phyloP scores from a whole-genome alignment of 2,888 invertebrate genomes.

The Drosophila subquinaria region DNA sequence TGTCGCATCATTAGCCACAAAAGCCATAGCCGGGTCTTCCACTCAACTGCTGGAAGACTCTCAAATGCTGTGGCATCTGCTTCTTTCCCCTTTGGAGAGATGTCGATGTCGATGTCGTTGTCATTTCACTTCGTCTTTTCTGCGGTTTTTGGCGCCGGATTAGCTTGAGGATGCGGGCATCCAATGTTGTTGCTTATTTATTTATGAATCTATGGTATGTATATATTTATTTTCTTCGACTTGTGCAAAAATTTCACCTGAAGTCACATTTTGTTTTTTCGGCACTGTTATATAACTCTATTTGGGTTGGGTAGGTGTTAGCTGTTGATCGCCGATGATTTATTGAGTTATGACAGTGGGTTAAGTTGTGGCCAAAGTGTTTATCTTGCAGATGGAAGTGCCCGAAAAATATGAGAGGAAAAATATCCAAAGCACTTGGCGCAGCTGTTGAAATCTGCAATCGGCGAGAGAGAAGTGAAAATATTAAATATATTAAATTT shows the following conservation, averaged over 20 bases:
- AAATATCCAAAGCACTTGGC: conserved; percentile 29
- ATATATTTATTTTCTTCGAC: conserved; percentile 18
- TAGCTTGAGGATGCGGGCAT: conserved; percentile 78
- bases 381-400: conserved; percentile 64
- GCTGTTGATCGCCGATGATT: conserved; percentile 71
- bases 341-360: conserved; percentile 79
- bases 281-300: conserved; percentile 58
- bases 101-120: conserved; percentile 17
- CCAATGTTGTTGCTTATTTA: conserved; percentile 32
- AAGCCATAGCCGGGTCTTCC: conserved; percentile 33
- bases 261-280: conserved; percentile 32
- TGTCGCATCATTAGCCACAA: conserved; percentile 83
- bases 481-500: background rate
- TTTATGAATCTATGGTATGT: background rate
- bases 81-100: conserved; percentile 13
- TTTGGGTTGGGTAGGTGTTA: conserved; percentile 79
- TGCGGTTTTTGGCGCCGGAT: conserved; percentile 81
- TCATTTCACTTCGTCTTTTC: conserved; percentile 31
- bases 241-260: conserved; percentile 74
- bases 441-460: conserved; percentile 20
- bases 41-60: conserved; percentile 64
- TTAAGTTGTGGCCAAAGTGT: conserved; percentile 69
- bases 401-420: conserved; percentile 23
- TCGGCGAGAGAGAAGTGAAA: background rate
- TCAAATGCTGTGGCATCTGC: conserved; percentile 68